phyloP scores from a whole-genome alignment of 1,140 invertebrate genomes.

The Drosophila ogumai region DNA sequence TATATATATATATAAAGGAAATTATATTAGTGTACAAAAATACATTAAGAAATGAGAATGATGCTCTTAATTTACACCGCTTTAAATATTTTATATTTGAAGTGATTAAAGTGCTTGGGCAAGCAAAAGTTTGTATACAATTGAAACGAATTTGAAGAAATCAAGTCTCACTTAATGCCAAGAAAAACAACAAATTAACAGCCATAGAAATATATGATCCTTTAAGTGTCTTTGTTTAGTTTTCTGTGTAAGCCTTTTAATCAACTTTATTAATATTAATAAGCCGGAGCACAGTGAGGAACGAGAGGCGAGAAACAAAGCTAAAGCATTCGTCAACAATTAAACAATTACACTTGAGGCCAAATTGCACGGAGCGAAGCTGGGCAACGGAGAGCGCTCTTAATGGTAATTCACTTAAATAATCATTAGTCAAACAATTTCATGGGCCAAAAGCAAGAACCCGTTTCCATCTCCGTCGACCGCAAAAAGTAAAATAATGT shows the following conservation, averaged over 20 bases:
- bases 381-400: slow-evolving; percentile 35
- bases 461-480: slow-evolving; percentile 26
- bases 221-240: slow-evolving; percentile 57
- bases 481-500: slow-evolving; percentile 49
- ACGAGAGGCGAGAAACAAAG: slow-evolving; percentile 46
- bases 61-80: no score
- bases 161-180: slow-evolving; percentile 17
- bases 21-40: neutral
- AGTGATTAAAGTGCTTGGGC: no score
- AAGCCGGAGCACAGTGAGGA: slow-evolving; percentile 31
- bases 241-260: slow-evolving; percentile 73
- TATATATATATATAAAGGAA: no score
- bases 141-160: no score
- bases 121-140: no score
- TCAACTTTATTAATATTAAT: slow-evolving; percentile 82
- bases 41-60: neutral
- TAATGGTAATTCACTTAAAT: slow-evolving; percentile 82
- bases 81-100: no score
- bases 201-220: slow-evolving; percentile 13
- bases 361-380: slow-evolving; percentile 25
- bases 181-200: slow-evolving; percentile 12
- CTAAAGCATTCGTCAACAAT: slow-evolving; percentile 68
- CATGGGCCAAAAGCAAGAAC: slow-evolving; percentile 25
- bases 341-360: slow-evolving; percentile 69
- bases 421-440: slow-evolving; percentile 78